Evolutionary conservation across 2,113 vertebrate species (phyloP).

Genomic region (Glaucomys volans): DNA sequence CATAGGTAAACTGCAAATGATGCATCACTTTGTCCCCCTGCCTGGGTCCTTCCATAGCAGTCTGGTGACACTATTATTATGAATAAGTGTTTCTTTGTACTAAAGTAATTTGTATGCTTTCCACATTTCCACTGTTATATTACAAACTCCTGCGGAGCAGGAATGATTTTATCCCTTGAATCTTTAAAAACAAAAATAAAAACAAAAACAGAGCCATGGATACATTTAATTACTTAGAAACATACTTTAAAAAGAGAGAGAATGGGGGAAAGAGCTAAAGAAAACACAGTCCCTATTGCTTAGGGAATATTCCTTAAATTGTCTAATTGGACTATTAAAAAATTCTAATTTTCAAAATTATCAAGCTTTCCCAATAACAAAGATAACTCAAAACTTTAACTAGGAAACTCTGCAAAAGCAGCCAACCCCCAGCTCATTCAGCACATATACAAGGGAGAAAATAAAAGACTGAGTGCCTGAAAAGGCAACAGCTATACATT

Average conservation of each 20-base stretch:
- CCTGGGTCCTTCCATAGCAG: neutral
- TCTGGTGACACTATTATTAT: neutral
- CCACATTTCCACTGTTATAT: neutral
- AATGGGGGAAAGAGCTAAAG: neutral
- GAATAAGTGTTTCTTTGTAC: neutral
- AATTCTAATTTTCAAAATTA: neutral
- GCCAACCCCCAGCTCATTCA: neutral
- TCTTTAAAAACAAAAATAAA: neutral
- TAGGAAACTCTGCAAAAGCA: neutral
- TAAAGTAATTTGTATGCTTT: neutral
- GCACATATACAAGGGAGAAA: neutral
- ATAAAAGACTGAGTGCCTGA: neutral
- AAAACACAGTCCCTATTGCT: neutral
- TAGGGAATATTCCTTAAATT: neutral
- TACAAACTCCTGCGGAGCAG: neutral
- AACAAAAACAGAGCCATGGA: neutral
- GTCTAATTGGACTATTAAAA: neutral
- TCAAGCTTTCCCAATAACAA: neutral
- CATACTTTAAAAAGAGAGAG: neutral
- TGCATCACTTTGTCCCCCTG: neutral
- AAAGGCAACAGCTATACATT: neutral
- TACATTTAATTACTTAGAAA: slow-evolving; percentile 1
- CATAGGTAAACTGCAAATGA: neutral
- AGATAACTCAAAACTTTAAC: slow-evolving; percentile 20
- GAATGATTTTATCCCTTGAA: neutral